Evolutionary conservation across 2,888 invertebrate genomes (phyloP), one percentile per base, ranked within the genome.

Genomic region (Ommatoiulus sabulosus): DNA sequence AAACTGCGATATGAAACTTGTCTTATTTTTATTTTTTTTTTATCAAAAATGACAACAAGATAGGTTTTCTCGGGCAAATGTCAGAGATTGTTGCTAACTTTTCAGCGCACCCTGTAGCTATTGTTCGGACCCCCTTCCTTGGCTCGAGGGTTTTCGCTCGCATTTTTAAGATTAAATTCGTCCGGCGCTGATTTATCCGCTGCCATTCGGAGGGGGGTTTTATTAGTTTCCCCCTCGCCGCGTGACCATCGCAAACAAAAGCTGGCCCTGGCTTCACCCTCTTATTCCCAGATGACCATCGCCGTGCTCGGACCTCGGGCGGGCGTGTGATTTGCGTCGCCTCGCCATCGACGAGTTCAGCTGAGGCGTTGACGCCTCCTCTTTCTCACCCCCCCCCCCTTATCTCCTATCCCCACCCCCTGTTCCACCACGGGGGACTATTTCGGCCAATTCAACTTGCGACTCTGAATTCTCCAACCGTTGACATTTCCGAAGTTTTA

Each of bases 121-220:
- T 63, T 63, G 63, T 63, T 63, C n/a, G 63, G 20, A n/a, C 63
- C 20, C 20, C 63, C 63, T 20, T 20, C 63, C 63, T 20, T 63
- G 63, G 63, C 63, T 63, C 63, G 20, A 63, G 63, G 63, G 63
- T n/a, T 63, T 63, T 63, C n/a, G 63, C 63, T 63, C 20, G 4
- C 63, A 20, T 63, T 63, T n/a, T 63, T 63, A 20, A 63, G 63
- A 63, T 63, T 63, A 63, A 63, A 63, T 63, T 63, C 63, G 63
- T n/a, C 63, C 63, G 20, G 17, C 63, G 63, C 20, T 63, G 63
- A 63, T 63, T 63, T 63, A 63, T 63, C 20, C 63, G n/a, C n/a
- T n/a, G n/a, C 63, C 63, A 63, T 63, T 63, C 52, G 17, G 63
- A 63, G 20, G 20, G n/a, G 63, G 63, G 20, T 17, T 63, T 63